phyloP scores from a whole-genome alignment of 2,113 vertebrate species.

The Campylorhamphus procurvoides region DNA sequence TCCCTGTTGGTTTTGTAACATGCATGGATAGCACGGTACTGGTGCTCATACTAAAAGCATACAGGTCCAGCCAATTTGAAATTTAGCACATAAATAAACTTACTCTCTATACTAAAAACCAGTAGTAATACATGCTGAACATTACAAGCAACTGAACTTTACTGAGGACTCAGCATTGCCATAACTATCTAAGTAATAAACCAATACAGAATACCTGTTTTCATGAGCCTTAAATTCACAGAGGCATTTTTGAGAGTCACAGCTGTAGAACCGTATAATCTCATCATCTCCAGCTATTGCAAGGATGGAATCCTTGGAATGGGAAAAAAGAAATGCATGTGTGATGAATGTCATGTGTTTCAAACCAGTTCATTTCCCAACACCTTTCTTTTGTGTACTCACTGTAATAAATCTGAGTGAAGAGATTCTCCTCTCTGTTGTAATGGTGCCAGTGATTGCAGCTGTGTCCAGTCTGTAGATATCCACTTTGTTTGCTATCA shows the following conservation, averaged over 20 bases:
- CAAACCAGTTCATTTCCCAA: background rate
- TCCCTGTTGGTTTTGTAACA: background rate
- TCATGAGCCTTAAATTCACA: slow-evolving; percentile 95
- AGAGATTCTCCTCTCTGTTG: slow-evolving; percentile 86
- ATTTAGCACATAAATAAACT: background rate
- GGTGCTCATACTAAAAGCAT: background rate
- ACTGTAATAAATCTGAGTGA: slow-evolving; percentile 89
- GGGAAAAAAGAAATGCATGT: background rate
- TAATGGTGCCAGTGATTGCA: slow-evolving; percentile 80
- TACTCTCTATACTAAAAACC: background rate
- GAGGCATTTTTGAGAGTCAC: slow-evolving; percentile 77
- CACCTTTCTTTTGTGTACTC: slow-evolving; percentile 53
- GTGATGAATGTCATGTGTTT: background rate
- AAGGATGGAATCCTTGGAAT: slow-evolving; percentile 83
- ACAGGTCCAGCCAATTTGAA: background rate
- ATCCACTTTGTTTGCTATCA: slow-evolving; percentile 79
- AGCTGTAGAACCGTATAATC: slow-evolving; percentile 82
- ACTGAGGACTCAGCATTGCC: background rate
- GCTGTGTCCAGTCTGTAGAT: slow-evolving; percentile 89
- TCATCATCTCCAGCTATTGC: slow-evolving; percentile 91
- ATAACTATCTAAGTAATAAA: background rate
- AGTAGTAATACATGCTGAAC: background rate
- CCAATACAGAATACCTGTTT: slow-evolving; percentile 82
- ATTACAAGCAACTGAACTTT: background rate
- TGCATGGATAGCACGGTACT: background rate